Evolutionary conservation across 2,797 vertebrate genomes (phyloP), one percentile per base, ranked within the genome.

Genomic region (Toxotes lorentzi): DNA sequence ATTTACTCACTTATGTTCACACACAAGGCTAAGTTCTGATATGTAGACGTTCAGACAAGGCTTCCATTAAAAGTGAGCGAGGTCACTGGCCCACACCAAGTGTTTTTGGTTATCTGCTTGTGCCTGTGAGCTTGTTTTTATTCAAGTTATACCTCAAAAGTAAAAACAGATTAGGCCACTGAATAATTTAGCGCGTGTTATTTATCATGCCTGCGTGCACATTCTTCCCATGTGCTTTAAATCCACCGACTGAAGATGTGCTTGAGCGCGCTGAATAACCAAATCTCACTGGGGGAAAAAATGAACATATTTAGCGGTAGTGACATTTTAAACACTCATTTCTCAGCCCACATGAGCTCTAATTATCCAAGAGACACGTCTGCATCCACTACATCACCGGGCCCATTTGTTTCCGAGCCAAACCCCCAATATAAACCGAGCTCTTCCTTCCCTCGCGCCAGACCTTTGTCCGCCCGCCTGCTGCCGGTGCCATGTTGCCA

Each of bases 401-500:
- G 56, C 62, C 57, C 59, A 3, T 68, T 66, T 51, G 35, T 73
- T 59, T 34, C 66, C 32, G 4, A 70, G 43, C 65, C 54, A 16
- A 30, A 11, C 21, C 60, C 53, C 48, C 73, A 50, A 38, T 30
- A 72, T 23, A 30, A 63, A 73, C 56, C 54, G 48, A 85, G 83
- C 79, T 65, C 60, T 72, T 61, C 75, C 70, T 75, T 78, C 76
- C 76, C 79, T 86, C 83, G 73, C 90, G 73, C 63, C 81, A 91
- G 93, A 94, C 94, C 94, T 95, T 94, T 94, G 94, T 95, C 94
- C 91, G 92, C 92, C 78, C 62, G 77, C 85, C 70, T 24, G 76
- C 85, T 88, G 89, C 87, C 88, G 88, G 90, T 92, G 91, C 94
- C 93, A 93, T 95, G 95, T 95, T 95, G 91, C 91, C 91, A 93